Evolutionary conservation across 2,888 invertebrate genomes (phyloP).

Genomic region (Lasioglossum vierecki): DNA sequence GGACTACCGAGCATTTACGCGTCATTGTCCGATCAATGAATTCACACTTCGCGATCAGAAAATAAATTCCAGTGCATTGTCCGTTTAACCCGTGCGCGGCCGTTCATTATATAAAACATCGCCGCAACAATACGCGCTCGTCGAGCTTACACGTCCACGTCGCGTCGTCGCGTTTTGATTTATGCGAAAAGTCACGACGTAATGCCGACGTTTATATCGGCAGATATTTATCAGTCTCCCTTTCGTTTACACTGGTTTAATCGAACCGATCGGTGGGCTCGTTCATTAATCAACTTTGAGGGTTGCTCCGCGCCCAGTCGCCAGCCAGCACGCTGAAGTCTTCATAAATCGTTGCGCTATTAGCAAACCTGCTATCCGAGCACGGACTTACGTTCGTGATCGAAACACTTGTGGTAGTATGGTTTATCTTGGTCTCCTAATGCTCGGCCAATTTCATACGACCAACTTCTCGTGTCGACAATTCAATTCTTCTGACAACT

Average conservation of each 20-base stretch:
- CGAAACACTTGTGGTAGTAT: slow-evolving; percentile 28
- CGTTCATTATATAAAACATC: slow-evolving; percentile 29
- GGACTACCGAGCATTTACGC: background rate
- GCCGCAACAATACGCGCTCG: slow-evolving; percentile 38
- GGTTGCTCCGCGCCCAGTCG: slow-evolving; percentile 58
- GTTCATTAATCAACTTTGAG: slow-evolving; percentile 75
- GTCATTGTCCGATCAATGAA: background rate
- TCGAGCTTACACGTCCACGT: slow-evolving; percentile 55
- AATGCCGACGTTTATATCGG: slow-evolving; percentile 73
- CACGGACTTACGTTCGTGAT: slow-evolving; percentile 28
- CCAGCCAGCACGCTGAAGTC: slow-evolving; percentile 62
- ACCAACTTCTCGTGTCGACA: background rate
- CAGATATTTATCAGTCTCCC: slow-evolving; percentile 74
- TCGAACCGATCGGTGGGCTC: slow-evolving; percentile 69
- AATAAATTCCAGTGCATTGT: background rate
- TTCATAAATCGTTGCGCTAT: slow-evolving; percentile 53
- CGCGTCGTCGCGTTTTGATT: slow-evolving; percentile 66
- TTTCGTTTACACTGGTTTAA: slow-evolving; percentile 76
- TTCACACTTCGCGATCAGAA: background rate
- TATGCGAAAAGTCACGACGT: slow-evolving; percentile 67
- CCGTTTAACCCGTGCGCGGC: background rate
- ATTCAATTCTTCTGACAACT: background rate
- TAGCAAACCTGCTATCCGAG: slow-evolving; percentile 33
- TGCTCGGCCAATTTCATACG: background rate
- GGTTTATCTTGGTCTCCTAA: slow-evolving; percentile 11